Conservation (phyloP, 2,888 invertebrate genomes). For the Coecobrya sp. region DNA sequence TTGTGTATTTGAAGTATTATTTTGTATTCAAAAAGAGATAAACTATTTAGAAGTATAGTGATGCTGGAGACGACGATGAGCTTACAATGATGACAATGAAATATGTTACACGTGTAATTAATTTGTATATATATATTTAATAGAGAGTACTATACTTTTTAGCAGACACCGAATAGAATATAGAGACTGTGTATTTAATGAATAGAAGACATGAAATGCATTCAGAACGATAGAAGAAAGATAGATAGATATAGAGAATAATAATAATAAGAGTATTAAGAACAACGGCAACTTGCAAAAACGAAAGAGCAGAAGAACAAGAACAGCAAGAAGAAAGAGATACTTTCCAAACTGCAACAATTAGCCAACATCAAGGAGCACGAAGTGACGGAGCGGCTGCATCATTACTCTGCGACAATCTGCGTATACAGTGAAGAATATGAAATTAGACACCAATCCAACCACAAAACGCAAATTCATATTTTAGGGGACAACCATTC, state of each 20-base stretch:
- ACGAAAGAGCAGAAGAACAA: constrained; percentile 67
- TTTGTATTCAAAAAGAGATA: not conserved
- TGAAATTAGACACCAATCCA: constrained; percentile 51
- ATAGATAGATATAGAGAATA: not conserved
- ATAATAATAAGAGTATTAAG: constrained; percentile 33
- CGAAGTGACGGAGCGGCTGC: constrained; percentile 72
- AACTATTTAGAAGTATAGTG: constrained; percentile 18
- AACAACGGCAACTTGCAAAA: constrained; percentile 59
- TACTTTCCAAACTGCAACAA: constrained; percentile 80
- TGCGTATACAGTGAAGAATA: constrained; percentile 70
- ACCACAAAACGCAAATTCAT: not conserved
- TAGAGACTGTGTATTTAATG: too few relatives aligned
- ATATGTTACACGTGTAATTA: constrained; percentile 2
- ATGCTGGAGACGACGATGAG: constrained; percentile 7
- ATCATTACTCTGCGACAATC: constrained; percentile 75
- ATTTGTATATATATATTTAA: not conserved
- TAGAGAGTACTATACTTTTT: not conserved
- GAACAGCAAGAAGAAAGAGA: constrained; percentile 67
- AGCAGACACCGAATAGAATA: constrained; percentile 36
- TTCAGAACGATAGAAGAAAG: constrained; percentile 7
- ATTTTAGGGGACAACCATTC: too few relatives aligned
- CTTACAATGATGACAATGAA: not conserved
- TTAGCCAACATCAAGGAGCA: constrained; percentile 81
- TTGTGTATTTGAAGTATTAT: not conserved
- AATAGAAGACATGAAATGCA: constrained; percentile 11